These are phyloP conservation scores for Neomorphus geoffroyi DNA, from an alignment of 2,797 vertebrate genomes.

Conservation along the genomic window DNA sequence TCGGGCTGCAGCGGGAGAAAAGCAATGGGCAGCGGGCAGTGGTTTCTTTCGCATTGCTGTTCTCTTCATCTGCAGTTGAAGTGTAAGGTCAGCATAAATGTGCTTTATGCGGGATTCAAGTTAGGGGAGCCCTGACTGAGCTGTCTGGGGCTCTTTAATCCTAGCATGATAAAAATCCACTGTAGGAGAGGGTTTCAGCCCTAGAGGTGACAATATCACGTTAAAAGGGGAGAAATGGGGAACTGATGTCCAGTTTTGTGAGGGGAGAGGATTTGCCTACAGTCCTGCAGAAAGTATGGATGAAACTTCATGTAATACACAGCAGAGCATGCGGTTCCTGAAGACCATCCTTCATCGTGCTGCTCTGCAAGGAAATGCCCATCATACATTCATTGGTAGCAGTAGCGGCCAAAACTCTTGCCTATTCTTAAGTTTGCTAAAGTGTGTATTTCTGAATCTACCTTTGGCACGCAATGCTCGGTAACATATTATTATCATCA, in stretches of 20 bases:
- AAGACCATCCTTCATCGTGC: not conserved
- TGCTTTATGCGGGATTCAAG: not conserved
- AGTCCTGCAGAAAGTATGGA: not conserved
- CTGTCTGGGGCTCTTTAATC: not conserved
- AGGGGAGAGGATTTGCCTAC: not conserved
- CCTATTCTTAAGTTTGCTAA: accelerated
- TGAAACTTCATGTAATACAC: not conserved
- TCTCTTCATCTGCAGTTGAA: accelerated
- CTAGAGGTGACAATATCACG: accelerated
- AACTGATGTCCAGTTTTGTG: not conserved
- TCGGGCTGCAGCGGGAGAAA: not conserved
- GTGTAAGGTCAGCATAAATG: not conserved
- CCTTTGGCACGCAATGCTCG: not conserved
- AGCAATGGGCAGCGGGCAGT: not conserved
- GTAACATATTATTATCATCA: accelerated
- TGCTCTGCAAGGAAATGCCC: not conserved
- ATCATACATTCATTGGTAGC: not conserved
- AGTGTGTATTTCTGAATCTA: not conserved
- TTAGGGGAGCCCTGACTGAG: not conserved
- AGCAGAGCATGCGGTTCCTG: not conserved
- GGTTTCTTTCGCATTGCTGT: not conserved
- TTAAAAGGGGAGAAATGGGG: not conserved
- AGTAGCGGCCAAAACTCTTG: not conserved
- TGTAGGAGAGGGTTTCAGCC: not conserved
- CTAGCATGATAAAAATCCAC: not conserved